Base-by-base conservation (phyloP, 2,797 vertebrate species). In the Oryzias dopingdopingensis region DNA sequence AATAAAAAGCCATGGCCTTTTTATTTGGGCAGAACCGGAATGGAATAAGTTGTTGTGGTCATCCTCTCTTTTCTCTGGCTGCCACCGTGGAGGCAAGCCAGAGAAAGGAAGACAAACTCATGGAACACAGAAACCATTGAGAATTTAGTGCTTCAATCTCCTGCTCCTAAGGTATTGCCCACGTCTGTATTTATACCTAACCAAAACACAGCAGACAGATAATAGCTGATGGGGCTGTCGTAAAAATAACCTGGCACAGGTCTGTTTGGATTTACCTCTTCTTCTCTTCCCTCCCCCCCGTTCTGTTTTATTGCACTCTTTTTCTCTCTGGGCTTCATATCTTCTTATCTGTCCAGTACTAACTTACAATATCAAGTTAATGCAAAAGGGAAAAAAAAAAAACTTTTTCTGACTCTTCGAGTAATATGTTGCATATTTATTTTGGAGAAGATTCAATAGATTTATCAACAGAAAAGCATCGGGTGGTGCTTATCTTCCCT, bases 1-100 rank as follows among this genome's bases (percentile, higher is more conserved):
- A 93, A 93, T 88, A 77, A 40, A 52, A 0, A 70, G 77, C 61
- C 72, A 74, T 80, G 75, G 54, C 91, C 80, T 85, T 86, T 89
- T 92, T 91, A 92, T 95, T 92, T 91, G 90, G 85, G 88, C 90
- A 91, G 87, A 92, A 93, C 92, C 88, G 85, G 81, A 92, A 83
- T 83, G 81, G 70, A 86, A 83, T 83, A 83, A 89, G 85, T 77
- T 79, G 77, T 86, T 80, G 85, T 72, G 81, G 67, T 84, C 81
- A 86, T 83, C 77, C 59, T 59, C 41, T 43, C 64, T 79, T 70
- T 64, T 62, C 20, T 45, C 66, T 72, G 64, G 63, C 76, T 72
- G 78, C 76, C 23, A 62, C 51, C 14, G 41, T 17, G 73, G 71
- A 71, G 58, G 32, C 47, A 37, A 60, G 73, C 58, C 60, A 68